phyloP scores from a whole-genome alignment of 2,113 vertebrate species.

The Vulpes ferrilata region DNA sequence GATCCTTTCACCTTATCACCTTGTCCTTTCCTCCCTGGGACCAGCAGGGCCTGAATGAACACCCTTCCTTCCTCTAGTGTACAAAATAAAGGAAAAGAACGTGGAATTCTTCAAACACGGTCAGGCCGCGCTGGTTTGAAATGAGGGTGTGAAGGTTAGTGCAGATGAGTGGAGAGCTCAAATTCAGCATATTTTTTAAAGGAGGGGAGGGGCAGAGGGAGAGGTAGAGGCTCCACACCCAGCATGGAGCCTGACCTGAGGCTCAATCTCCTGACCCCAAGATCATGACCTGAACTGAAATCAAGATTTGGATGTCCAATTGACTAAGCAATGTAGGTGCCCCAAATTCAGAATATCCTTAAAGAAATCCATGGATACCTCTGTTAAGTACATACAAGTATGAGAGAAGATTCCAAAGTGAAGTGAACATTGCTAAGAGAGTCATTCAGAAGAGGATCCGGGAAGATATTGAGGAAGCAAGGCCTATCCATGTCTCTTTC shows the following conservation, averaged over 20 bases:
- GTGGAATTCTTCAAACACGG: not conserved
- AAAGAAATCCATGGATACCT: not conserved
- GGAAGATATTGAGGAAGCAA: not conserved
- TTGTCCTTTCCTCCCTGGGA: rapidly evolving
- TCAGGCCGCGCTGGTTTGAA: not conserved
- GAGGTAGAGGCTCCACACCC: not conserved
- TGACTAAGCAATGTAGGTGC: not conserved
- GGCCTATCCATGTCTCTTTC: not conserved
- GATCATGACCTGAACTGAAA: not conserved
- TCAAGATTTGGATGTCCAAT: not conserved
- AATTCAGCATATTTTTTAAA: not conserved
- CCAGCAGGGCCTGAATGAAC: rapidly evolving
- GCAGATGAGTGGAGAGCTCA: not conserved
- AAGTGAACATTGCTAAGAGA: not conserved
- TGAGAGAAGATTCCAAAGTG: not conserved
- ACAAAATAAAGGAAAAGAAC: not conserved
- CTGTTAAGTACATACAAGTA: not conserved
- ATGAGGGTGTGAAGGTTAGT: not conserved
- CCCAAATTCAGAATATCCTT: not conserved
- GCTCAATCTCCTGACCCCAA: not conserved
- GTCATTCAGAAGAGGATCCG: not conserved
- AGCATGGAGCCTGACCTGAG: not conserved
- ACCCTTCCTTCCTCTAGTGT: not conserved
- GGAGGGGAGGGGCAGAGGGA: not conserved
- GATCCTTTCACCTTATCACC: not conserved